Evolutionary conservation across 2,888 invertebrate genomes (phyloP).

Genomic region (Coecobrya sp.): DNA sequence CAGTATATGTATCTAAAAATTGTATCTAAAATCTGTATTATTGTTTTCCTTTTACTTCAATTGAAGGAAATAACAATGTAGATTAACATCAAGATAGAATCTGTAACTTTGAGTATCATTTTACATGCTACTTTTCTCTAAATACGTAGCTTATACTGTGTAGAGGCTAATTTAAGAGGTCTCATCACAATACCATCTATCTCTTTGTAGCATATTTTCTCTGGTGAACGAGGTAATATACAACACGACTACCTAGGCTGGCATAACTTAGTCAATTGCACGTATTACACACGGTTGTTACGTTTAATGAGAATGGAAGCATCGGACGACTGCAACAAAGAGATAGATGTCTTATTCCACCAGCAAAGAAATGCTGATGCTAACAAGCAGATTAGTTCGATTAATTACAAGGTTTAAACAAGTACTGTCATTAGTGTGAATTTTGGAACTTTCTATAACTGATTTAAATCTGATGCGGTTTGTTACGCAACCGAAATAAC

Average conservation of each 20-base stretch:
- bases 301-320: neutral
- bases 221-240: neutral
- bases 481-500: neutral
- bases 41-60: constrained; percentile 3
- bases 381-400: constrained; percentile 21
- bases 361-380: neutral
- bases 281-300: too few relatives aligned
- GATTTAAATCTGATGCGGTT: neutral
- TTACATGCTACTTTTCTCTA: neutral
- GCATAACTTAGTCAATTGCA: neutral
- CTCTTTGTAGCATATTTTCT: constrained; percentile 9
- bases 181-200: constrained; percentile 57
- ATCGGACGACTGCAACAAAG: neutral
- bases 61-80: constrained; percentile 21
- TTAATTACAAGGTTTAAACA: neutral
- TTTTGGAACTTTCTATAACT: neutral
- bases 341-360: neutral
- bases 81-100: constrained; percentile 56
- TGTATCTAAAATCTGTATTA: neutral
- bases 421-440: constrained; percentile 10
- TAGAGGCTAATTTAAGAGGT: constrained; percentile 63
- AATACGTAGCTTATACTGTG: constrained; percentile 9
- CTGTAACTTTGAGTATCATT: neutral
- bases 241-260: neutral
- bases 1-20: too few relatives aligned